These are phyloP conservation scores for Papilio elwesi DNA, from an alignment of 2,888 invertebrate genomes.

Conservation along the genomic window DNA sequence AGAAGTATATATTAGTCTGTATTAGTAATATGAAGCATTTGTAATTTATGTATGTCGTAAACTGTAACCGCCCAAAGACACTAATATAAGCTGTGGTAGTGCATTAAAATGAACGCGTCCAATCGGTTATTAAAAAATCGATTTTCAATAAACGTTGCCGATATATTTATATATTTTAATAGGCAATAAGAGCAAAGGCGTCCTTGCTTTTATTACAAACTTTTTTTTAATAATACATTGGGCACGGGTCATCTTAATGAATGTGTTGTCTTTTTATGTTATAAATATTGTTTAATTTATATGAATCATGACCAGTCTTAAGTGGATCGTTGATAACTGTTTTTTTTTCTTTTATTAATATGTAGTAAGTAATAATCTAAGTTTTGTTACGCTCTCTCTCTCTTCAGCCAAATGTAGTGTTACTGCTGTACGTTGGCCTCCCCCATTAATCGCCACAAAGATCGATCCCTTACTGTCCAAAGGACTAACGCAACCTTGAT, in stretches of 20 bases:
- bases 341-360: too few relatives aligned
- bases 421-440: too few relatives aligned
- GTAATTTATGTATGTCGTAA: slow-evolving; percentile 22
- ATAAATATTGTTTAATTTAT: slow-evolving; percentile 72
- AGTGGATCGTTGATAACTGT: slow-evolving; percentile 54
- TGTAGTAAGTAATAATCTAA: too few relatives aligned
- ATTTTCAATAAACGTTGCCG: slow-evolving; percentile 76
- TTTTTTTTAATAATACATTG: slow-evolving; percentile 52
- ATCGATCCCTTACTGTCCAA: too few relatives aligned
- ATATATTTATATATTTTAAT: slow-evolving; percentile 67
- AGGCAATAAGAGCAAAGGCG: slow-evolving; percentile 68
- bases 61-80: slow-evolving; percentile 39
- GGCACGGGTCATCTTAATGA: slow-evolving; percentile 71
- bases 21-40: background rate
- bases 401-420: too few relatives aligned
- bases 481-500: too few relatives aligned
- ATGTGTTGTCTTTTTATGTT: slow-evolving; percentile 65
- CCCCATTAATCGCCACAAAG: too few relatives aligned
- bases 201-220: slow-evolving; percentile 45
- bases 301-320: slow-evolving; percentile 73
- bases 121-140: slow-evolving; percentile 74
- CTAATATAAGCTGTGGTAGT: slow-evolving; percentile 56
- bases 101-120: slow-evolving; percentile 57
- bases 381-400: too few relatives aligned
- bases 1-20: too few relatives aligned